Conservation (phyloP, 2,113 vertebrate genomes). For the Merops nubicus region DNA sequence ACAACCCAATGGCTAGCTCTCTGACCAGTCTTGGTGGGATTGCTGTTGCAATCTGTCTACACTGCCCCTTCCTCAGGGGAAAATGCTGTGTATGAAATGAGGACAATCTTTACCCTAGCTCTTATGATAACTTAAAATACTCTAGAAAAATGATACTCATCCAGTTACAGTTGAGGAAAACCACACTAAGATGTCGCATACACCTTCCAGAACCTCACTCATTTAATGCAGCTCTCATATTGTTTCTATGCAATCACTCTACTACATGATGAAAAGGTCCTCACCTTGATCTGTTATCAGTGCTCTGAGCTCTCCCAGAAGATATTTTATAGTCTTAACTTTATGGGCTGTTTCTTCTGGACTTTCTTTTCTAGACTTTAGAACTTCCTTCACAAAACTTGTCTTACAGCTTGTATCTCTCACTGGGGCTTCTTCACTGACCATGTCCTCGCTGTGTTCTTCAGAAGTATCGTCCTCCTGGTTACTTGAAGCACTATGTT, state of each 20-base stretch:
- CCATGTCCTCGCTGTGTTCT: constrained; percentile 43
- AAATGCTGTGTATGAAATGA: neutral
- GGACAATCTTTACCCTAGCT: neutral
- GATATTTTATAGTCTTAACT: constrained; percentile 76
- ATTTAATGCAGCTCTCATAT: neutral
- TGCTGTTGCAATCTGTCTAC: neutral
- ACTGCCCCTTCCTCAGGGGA: neutral
- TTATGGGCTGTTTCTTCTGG: constrained; percentile 69
- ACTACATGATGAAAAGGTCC: neutral
- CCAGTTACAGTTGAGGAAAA: neutral
- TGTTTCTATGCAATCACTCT: neutral
- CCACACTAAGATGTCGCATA: neutral
- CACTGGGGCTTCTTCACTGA: constrained; percentile 71
- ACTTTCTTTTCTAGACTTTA: constrained; percentile 61
- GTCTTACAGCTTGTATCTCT: constrained; percentile 72
- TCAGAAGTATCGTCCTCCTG: constrained; percentile 29
- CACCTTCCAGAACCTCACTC: neutral
- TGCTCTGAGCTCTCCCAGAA: constrained; percentile 85
- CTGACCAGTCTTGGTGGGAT: neutral
- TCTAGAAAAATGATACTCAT: neutral
- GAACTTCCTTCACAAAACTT: constrained; percentile 45
- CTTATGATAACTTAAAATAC: neutral
- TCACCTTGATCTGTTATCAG: constrained; percentile 84
- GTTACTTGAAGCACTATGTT: neutral
- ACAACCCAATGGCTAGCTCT: neutral